A percentile compares a stretch with the other conserved stretches of the same genome.
These are phyloP conservation scores for Bellardia bayeri DNA, from an alignment of 2,888 invertebrate genomes.

Conservation along the genomic window DNA sequence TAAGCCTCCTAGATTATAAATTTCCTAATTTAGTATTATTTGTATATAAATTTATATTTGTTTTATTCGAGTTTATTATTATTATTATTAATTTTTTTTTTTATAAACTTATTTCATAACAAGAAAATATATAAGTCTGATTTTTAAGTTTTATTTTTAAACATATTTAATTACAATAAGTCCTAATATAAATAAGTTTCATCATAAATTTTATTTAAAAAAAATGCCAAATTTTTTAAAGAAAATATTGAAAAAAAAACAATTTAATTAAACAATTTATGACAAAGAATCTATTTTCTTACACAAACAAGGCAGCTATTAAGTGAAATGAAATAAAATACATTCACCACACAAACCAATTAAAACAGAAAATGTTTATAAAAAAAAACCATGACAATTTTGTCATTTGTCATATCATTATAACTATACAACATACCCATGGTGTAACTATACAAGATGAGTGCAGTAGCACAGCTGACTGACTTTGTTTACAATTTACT, in stretches of 20 bases:
- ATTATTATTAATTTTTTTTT: not conserved
- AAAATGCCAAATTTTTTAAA: no score
- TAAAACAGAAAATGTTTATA: no score
- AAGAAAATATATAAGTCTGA: conserved; percentile 63
- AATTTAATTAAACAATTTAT: not conserved
- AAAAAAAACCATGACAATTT: no score
- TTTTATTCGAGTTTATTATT: conserved; percentile 8
- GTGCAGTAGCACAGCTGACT: no score
- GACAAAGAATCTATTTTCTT: not conserved
- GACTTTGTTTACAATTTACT: no score
- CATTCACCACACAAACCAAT: no score
- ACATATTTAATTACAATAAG: conserved; percentile 18
- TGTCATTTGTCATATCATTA: no score
- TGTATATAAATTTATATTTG: conserved; percentile 28
- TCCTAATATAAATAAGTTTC: not conserved
- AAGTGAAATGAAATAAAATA: no score
- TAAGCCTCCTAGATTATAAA: conserved; percentile 75
- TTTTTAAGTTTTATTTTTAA: conserved; percentile 69
- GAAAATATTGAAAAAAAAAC: not conserved
- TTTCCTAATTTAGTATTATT: conserved; percentile 54
- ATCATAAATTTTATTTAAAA: not conserved
- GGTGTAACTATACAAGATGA: no score
- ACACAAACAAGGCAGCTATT: conserved; percentile 27
- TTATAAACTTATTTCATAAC: conserved; percentile 70
- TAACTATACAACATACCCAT: no score